These are phyloP conservation scores for Ormyrus nitidulus DNA, from an alignment of 2,888 invertebrate species.

Conservation along the genomic window DNA sequence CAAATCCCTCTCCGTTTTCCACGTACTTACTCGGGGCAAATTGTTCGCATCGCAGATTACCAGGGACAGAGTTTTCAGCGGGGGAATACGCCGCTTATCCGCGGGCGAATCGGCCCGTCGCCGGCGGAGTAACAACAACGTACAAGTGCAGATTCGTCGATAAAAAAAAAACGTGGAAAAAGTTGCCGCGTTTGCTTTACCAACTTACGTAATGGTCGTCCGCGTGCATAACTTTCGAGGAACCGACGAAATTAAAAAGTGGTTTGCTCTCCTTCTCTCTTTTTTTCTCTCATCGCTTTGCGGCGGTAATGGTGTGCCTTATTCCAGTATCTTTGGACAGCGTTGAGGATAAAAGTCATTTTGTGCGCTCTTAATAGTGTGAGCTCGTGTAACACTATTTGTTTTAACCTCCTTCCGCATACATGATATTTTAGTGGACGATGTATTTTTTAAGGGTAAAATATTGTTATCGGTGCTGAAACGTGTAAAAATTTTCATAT, in stretches of 20 bases:
- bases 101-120: conserved; percentile 55
- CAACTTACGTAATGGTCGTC: conserved; percentile 10
- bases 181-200: conserved; percentile 2
- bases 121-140: conserved; percentile 53
- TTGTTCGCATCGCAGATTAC: conserved; percentile 62
- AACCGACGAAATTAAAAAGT: conserved; percentile 50
- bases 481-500: too few species aligned
- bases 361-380: neutral
- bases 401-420: neutral
- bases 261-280: neutral
- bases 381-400: neutral
- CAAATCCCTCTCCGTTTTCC: conserved; percentile 64
- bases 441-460: too few species aligned
- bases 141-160: conserved; percentile 62
- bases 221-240: conserved; percentile 18
- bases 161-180: conserved; percentile 51
- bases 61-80: conserved; percentile 55
- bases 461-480: too few species aligned
- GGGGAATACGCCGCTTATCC: conserved; percentile 55
- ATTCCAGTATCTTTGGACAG: conserved; percentile 6
- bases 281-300: neutral
- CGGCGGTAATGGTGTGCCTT: neutral
- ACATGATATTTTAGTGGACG: too few species aligned
- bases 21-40: conserved; percentile 64
- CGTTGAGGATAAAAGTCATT: neutral